Evolutionary conservation across 2,888 invertebrate genomes (phyloP), one percentile per base, ranked within the genome.

Genomic region (Drosophila recens): DNA sequence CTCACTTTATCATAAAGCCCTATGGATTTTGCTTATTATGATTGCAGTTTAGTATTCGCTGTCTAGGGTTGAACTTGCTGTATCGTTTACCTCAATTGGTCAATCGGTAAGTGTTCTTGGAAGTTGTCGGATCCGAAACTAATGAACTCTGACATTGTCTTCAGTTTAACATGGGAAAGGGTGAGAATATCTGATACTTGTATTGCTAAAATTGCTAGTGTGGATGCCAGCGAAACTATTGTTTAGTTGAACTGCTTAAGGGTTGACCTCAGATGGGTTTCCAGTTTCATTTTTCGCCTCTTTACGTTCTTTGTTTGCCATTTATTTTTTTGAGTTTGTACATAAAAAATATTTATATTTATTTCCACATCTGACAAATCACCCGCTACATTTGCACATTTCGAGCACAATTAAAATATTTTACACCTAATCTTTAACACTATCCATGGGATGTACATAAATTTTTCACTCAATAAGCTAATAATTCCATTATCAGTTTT

Each of bases 401-500:
- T 52, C 10, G n/a, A n/a, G 30, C 58, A 52, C 33, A 75, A 23
- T 62, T 43, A 54, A 43, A 27, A 42, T 61, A 56, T 48, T 51
- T 53, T 42, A 40, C 13, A 46, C 45, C 10, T 9, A 49, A 46
- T 64, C 30, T 51, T 17, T 30, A 34, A n/a, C 57, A 34, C 59
- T 23, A 27, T 46, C 20, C 61, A 76, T 64, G 58, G 46, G 34
- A 59, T 42, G 49, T 65, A 34, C 65, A 80, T 63, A 63, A 51
- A 71, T 67, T 66, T 17, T 46, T 65, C 58, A 66, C 23, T 76
- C 80, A 80, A 63, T 65, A 49, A 48, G 56, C 63, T 45, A 34
- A 82, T 85, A 54, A 56, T 56, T 88, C 59, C 66, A 51, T 79
- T 79, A 79, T 68, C 86, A 46, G 56, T 56, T 38, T 45, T 52